phyloP scores from a whole-genome alignment of 2,888 invertebrate species.

The Caenorhabditis zanzibari region DNA sequence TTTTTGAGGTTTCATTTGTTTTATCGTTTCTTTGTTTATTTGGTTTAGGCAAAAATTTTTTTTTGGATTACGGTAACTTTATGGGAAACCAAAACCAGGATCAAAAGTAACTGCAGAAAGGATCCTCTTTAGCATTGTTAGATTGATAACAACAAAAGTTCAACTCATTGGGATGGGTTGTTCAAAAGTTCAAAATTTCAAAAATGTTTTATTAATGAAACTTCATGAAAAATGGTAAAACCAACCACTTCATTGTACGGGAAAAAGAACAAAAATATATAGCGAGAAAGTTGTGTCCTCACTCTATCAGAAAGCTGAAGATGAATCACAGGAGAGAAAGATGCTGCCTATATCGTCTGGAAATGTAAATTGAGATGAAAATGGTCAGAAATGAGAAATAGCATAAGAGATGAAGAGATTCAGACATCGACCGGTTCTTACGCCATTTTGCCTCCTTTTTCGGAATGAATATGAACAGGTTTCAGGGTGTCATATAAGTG shows the following conservation, averaged over 20 bases:
- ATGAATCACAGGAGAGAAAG: constrained; percentile 28
- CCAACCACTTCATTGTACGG: constrained; percentile 35
- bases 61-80: no score
- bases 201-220: no score
- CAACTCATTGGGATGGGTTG: no score
- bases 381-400: constrained; percentile 16
- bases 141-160: no score
- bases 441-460: constrained; percentile 54
- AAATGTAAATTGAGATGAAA: constrained; percentile 58
- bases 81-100: no score
- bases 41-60: no score
- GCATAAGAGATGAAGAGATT: constrained; percentile 33
- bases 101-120: no score
- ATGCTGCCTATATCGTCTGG: constrained; percentile 35
- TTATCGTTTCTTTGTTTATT: no score
- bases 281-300: constrained; percentile 11
- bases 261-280: constrained; percentile 40
- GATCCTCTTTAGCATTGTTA: no score
- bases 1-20: not conserved
- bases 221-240: not conserved
- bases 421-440: constrained; percentile 56
- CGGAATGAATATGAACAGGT: constrained; percentile 44
- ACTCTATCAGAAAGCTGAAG: constrained; percentile 26
- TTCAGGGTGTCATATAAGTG: constrained; percentile 49
- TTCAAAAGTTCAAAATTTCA: no score